Conservation (phyloP, 2,797 vertebrate genomes). For the Sebastes taczanowskii region DNA sequence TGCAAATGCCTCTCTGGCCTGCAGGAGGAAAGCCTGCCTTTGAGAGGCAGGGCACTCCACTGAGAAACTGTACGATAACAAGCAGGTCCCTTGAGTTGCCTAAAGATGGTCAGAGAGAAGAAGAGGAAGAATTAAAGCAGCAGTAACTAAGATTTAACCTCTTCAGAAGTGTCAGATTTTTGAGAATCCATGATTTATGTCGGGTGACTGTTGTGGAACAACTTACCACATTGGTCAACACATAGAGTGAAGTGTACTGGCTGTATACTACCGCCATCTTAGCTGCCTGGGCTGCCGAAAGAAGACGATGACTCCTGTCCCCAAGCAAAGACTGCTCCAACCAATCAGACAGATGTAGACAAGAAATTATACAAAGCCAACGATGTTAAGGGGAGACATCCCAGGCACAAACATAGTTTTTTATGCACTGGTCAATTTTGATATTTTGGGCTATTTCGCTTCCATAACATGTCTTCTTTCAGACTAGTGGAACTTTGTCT, state of each 20-base stretch:
- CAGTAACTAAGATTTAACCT: background rate
- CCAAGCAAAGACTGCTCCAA: conserved; percentile 81
- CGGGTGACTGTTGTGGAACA: background rate
- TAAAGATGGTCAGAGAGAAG: conserved; percentile 44
- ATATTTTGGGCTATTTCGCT: accelerated
- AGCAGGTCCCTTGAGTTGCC: conserved; percentile 89
- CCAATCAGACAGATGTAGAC: background rate
- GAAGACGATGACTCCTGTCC: conserved; percentile 84
- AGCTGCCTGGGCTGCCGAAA: conserved; percentile 91
- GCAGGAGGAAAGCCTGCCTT: conserved; percentile 74
- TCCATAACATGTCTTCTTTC: no score
- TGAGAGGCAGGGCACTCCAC: conserved; percentile 76
- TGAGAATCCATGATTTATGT: background rate
- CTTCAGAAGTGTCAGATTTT: background rate
- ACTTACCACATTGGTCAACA: conserved; percentile 90
- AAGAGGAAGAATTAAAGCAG: background rate
- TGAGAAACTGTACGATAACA: conserved; percentile 90
- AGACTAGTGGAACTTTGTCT: no score
- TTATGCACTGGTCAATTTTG: no score
- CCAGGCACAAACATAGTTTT: no score
- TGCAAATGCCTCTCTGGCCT: conserved; percentile 89
- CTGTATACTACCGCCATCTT: conserved; percentile 90
- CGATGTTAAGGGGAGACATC: background rate
- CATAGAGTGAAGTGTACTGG: conserved; percentile 91
- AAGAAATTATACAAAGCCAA: background rate